Conservation (phyloP, 2,113 vertebrate species). For the Ia io region DNA sequence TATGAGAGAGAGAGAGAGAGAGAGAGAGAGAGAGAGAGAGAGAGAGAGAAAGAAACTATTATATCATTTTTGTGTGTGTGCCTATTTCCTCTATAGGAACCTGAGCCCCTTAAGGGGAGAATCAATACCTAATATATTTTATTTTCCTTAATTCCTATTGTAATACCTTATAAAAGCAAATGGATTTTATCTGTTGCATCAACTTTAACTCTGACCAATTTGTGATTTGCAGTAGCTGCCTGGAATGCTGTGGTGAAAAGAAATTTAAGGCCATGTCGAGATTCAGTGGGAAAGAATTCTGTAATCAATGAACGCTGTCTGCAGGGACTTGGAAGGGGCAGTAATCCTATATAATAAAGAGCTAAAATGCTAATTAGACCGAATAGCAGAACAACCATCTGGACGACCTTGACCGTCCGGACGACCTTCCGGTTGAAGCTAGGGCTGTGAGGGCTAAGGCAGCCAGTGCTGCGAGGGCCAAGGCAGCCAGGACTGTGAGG, state of each 20-base stretch:
- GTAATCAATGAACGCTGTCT: background rate
- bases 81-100: background rate
- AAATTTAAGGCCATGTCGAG: background rate
- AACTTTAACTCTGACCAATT: slow-evolving; percentile 17
- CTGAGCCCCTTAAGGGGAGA: background rate
- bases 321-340: background rate
- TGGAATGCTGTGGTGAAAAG: background rate
- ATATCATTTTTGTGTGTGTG: background rate
- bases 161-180: slow-evolving; percentile 5
- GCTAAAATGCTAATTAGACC: too few species aligned
- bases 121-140: slow-evolving; percentile 45
- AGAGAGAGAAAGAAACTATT: background rate
- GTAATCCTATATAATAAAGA: too few species aligned
- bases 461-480: too few species aligned
- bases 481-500: too few species aligned
- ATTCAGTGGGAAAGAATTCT: background rate
- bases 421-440: too few species aligned
- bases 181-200: slow-evolving; percentile 32
- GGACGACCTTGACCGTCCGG: too few species aligned
- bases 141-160: slow-evolving; percentile 22
- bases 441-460: too few species aligned
- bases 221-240: slow-evolving; percentile 18
- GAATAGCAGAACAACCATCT: too few species aligned
- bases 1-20: background rate
- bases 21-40: background rate